Conservation (phyloP, 1,140 invertebrate species). For the Brachionus rubens region DNA sequence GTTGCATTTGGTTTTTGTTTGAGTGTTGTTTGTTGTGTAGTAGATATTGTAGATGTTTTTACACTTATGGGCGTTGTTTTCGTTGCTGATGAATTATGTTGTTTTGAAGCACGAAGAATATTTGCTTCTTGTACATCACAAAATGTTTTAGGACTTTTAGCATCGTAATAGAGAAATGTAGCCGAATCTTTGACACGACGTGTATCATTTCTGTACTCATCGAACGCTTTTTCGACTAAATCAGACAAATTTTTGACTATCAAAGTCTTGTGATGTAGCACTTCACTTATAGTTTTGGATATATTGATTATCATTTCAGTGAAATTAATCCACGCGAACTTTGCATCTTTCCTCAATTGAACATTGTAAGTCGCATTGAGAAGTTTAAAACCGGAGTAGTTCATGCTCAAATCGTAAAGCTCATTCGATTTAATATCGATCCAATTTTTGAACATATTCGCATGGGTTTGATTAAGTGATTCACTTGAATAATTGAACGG, state of each 20-base stretch:
- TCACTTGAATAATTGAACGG: conserved; percentile 37
- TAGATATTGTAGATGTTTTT: not conserved
- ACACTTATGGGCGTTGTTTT: not conserved
- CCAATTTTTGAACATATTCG: conserved; percentile 35
- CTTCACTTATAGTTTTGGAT: conserved; percentile 7
- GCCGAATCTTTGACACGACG: conserved; percentile 27
- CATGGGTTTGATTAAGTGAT: conserved; percentile 21
- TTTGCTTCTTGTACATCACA: not conserved
- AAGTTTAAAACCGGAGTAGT: conserved; percentile 29
- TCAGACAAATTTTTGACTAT: conserved; percentile 42
- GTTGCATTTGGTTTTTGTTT: not conserved
- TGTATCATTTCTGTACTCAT: conserved; percentile 13
- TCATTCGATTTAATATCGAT: conserved; percentile 24
- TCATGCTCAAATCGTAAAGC: conserved; percentile 28
- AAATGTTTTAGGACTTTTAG: conserved; percentile 43
- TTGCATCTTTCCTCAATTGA: conserved; percentile 36
- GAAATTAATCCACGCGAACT: conserved; percentile 45
- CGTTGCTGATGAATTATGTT: not conserved
- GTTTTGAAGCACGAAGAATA: not conserved
- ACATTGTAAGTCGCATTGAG: conserved; percentile 38
- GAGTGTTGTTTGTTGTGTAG: not conserved
- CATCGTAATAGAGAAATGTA: conserved; percentile 19
- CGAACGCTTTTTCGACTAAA: conserved; percentile 23
- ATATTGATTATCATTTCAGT: conserved; percentile 46
- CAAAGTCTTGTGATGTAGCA: conserved; percentile 15